Evolutionary conservation across 2,888 invertebrate genomes (phyloP), one percentile per base, ranked within the genome.

Genomic region (Drosophila acutilabella): DNA sequence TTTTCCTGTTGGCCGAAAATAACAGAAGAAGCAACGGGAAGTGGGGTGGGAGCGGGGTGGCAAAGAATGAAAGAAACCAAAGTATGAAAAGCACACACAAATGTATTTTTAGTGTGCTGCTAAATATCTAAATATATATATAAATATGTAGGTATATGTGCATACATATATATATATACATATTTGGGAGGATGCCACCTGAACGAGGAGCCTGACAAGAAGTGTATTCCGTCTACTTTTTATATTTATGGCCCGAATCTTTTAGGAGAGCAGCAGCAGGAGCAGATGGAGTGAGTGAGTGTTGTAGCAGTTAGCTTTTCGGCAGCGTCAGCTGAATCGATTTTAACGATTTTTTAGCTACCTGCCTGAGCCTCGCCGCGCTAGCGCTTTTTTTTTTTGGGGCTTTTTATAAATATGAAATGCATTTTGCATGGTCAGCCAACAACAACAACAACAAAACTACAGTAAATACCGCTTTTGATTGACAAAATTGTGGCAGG

Each of bases 401-500:
- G 72, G 80, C 75, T 59, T 64, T 74, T 85, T 88, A 82, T 88
- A 71, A 88, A 82, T 78, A 85, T 82, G 68, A 57, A 83, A 75
- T 88, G 88, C 83, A 83, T 65, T 82, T 82, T 75, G 73, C 78
- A 71, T 50, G 59, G 64, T 53, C 61, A 38, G 44, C 50, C 48
- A 64, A 52, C 38, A 57, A 40, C 33, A 56, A 48, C 44, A 36
- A 13, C 52, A 16, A 44, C 50, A 13, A 48, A 20, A 42, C 42
- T 20, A 20, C 48, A 40, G 36, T 65, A 71, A 78, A 69, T 74
- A 62, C 8, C 66, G 71, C 68, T 72, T 75, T 72, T 88, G 79
- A 85, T 88, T 88, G 85, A 88, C 85, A 83, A 85, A 85, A 87
- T 64, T 88, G 80, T 87, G 85, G 84, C 85, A 85, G 88, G 85